Conservation (phyloP, 2,797 vertebrate species). For the Melanotaenia trifasciata region DNA sequence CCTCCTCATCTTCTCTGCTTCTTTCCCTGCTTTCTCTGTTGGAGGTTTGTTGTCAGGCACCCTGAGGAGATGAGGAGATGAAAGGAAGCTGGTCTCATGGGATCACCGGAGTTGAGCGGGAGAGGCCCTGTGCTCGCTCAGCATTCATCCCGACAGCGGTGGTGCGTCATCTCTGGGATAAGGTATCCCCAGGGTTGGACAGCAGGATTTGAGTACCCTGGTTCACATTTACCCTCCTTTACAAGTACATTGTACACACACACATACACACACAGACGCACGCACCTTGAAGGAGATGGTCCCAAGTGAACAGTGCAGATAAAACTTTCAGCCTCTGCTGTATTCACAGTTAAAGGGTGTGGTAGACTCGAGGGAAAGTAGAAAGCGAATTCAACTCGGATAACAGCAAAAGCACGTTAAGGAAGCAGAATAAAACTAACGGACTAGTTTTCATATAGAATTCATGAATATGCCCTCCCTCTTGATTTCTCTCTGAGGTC, state of each 20-base stretch:
- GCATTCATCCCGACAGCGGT: conserved; percentile 42
- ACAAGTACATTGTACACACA: conserved; percentile 30
- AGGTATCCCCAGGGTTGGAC: conserved; percentile 49
- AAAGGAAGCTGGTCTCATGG: conserved; percentile 76
- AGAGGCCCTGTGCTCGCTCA: conserved; percentile 62
- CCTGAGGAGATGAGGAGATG: conserved; percentile 80
- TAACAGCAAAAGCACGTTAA: conserved; percentile 60
- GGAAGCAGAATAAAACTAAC: conserved; percentile 54
- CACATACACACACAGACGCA: conserved; percentile 13
- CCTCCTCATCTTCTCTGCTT: conserved; percentile 37
- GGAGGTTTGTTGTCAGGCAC: conserved; percentile 73
- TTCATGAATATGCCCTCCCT: conserved; percentile 50
- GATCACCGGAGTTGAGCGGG: conserved; percentile 60
- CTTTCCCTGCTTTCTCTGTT: conserved; percentile 44
- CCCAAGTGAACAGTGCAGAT: conserved; percentile 34
- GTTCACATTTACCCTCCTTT: conserved; percentile 52
- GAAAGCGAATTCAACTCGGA: conserved; percentile 54
- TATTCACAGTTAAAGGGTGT: conserved; percentile 48
- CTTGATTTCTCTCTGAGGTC: conserved; percentile 42
- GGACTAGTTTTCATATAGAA: conserved; percentile 52
- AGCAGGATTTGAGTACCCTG: conserved; percentile 35
- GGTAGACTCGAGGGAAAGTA: conserved; percentile 51
- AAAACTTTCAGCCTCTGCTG: conserved; percentile 49
- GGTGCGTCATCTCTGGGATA: conserved; percentile 53
- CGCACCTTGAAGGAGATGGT: conserved; percentile 46